phyloP scores from a whole-genome alignment of 1,140 invertebrate species.

The Drosophila obscura region DNA sequence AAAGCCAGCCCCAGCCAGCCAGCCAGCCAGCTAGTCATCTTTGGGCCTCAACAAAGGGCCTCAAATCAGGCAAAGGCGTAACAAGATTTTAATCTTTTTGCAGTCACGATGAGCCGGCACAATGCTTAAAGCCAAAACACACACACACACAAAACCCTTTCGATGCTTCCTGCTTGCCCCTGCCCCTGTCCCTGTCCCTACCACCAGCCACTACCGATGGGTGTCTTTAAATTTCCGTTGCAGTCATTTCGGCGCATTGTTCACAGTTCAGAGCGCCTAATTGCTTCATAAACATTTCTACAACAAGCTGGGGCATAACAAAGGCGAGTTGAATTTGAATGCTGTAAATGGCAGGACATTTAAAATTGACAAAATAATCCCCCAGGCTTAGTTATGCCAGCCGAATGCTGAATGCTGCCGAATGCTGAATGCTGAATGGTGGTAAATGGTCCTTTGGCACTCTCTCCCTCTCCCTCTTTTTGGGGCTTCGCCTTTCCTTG shows the following conservation, averaged over 20 bases:
- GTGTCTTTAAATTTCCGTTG: constrained; percentile 69
- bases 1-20: constrained; percentile 13
- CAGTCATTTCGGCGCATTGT: constrained; percentile 78
- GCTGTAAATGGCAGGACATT: constrained; percentile 82
- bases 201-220: no score
- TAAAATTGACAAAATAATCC: constrained; percentile 83
- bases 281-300: constrained; percentile 81
- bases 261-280: constrained; percentile 72
- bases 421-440: constrained; percentile 38
- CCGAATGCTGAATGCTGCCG: constrained; percentile 45
- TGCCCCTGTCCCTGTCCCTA: background rate
- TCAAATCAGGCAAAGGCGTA: constrained; percentile 69
- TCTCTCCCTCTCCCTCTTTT: constrained; percentile 7
- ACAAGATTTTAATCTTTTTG: constrained; percentile 76
- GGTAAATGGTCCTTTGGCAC: constrained; percentile 40
- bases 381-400: constrained; percentile 72
- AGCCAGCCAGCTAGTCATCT: constrained; percentile 49
- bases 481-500: background rate
- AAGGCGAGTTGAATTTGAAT: constrained; percentile 72
- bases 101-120: constrained; percentile 73
- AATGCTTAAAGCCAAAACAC: constrained; percentile 60
- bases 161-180: constrained; percentile 6
- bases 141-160: constrained; percentile 42
- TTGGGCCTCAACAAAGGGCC: constrained; percentile 39
- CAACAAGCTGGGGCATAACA: constrained; percentile 64